Evolutionary conservation across 2,888 invertebrate species (phyloP).

Genomic region (Drosophila mayaguana): DNA sequence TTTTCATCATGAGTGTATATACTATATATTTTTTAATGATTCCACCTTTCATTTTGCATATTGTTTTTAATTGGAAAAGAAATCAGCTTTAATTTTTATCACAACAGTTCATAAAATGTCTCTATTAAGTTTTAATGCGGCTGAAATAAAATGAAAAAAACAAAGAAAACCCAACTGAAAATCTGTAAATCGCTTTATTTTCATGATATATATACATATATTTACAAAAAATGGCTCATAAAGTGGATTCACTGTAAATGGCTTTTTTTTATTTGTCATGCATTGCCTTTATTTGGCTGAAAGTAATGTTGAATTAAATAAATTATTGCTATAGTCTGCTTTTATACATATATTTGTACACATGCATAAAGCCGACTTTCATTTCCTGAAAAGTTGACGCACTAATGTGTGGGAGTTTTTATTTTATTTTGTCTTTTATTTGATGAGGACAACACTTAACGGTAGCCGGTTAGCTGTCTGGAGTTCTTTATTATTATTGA

Average conservation of each 20-base stretch:
- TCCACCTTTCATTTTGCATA: conserved; percentile 6
- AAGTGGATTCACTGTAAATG: conserved; percentile 62
- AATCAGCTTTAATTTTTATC: conserved; percentile 20
- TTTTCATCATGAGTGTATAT: too few relatives aligned
- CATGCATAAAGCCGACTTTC: conserved; percentile 60
- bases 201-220: conserved; percentile 10
- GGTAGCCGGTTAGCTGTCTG: conserved; percentile 13
- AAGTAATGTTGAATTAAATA: conserved; percentile 71
- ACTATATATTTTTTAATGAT: conserved; percentile 14
- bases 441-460: conserved; percentile 6
- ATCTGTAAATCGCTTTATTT: conserved; percentile 36
- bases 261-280: conserved; percentile 60
- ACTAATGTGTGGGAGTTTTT: conserved; percentile 56
- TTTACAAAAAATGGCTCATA: conserved; percentile 35
- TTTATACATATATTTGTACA: conserved; percentile 18
- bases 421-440: background rate
- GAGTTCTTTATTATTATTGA: conserved; percentile 1
- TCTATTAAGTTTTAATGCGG: conserved; percentile 38
- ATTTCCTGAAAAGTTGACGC: conserved; percentile 59
- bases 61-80: conserved; percentile 21
- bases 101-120: conserved; percentile 34
- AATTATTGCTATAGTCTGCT: conserved; percentile 61
- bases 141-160: background rate
- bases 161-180: conserved; percentile 16
- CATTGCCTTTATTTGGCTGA: conserved; percentile 72